Percentiles rank a stretch among this genome's conserved stretches.
Evolutionary conservation across 2,888 invertebrate species (phyloP).

Genomic region (Microctonus hyperodae): DNA sequence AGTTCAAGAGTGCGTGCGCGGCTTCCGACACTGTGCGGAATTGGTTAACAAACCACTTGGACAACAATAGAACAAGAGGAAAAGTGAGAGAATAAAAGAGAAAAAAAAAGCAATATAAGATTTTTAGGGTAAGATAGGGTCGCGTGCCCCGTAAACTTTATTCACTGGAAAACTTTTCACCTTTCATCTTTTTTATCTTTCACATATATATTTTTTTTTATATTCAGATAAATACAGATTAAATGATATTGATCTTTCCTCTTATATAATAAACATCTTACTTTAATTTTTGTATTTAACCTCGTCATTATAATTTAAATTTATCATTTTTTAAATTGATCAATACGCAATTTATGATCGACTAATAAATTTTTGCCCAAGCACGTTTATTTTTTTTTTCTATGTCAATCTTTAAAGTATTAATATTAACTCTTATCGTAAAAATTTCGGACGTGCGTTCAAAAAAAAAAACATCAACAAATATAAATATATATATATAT

Average conservation of each 20-base stretch:
- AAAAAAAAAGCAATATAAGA: conserved; percentile 2
- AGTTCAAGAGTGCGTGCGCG: not conserved
- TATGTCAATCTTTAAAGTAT: not conserved
- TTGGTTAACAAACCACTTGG: conserved; percentile 27
- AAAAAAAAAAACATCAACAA: not conserved
- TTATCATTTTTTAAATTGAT: no score
- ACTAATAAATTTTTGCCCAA: not conserved
- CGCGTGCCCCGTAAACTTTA: conserved; percentile 28
- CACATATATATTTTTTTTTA: conserved; percentile 15
- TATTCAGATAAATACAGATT: not conserved
- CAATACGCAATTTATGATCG: not conserved
- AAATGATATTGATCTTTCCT: not conserved
- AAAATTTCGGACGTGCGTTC: not conserved
- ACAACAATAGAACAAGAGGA: not conserved
- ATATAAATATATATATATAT: not conserved
- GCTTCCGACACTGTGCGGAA: conserved; percentile 13
- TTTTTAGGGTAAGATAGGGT: conserved; percentile 24
- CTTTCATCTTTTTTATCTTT: conserved; percentile 13
- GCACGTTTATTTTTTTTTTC: not conserved
- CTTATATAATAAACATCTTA: conserved; percentile 37
- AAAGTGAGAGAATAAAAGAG: not conserved
- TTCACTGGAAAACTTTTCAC: conserved; percentile 16
- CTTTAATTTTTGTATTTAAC: conserved; percentile 21
- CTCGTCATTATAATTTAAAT: no score
- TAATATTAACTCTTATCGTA: conserved; percentile 1